Evolutionary conservation across 2,888 invertebrate genomes (phyloP), one percentile per base, ranked within the genome.

Genomic region (Aromia moschata): DNA sequence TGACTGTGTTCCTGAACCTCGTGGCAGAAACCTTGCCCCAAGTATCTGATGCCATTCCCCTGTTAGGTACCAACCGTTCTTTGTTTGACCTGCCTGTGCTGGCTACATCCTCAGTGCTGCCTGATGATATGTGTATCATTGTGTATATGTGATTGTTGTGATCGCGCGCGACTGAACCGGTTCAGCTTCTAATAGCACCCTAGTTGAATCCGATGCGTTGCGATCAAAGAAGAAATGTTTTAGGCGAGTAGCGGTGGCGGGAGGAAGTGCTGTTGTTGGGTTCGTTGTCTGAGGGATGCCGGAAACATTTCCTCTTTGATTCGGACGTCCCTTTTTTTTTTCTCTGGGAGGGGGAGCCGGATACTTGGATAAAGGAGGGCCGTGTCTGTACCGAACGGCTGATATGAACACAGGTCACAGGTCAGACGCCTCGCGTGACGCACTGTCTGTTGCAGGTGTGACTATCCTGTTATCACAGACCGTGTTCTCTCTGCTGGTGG

Each of bases 1-100:
- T 98, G 89, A 98, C 97, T 87, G 97, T 98, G 88, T 98, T 98
- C 89, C 93, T 98, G 88, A 95, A 98, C 88, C 92, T 98, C 88
- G 97, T 98, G 85, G 96, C 97, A 78, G 97, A 98, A 90, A 96
- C 97, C 86, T 94, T 98, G 92, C 98, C 98, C 84, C 96, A 95
- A 89, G 98, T 98, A 85, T 98, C 98, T 85, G 98, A 98, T 87
- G 97, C 98, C 85, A 96, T 98, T 86, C 98, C 98, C 85, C 88
- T 98, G 88, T 96, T 98, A 92, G 98, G 98, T 95, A 93, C 80
- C 80, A 79, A 79, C 76, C 81, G 79, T 81, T 82, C 75, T 77
- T 80, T 80, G 80, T 81, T 80, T 80, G 80, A 80, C 80, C 79
- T 81, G 80, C 81, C 80, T 81, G 80, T 80, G 80, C 80, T 80